Evolutionary conservation across 2,888 invertebrate species (phyloP), one percentile per base, ranked within the genome.

Genomic region (Mimas tiliae): DNA sequence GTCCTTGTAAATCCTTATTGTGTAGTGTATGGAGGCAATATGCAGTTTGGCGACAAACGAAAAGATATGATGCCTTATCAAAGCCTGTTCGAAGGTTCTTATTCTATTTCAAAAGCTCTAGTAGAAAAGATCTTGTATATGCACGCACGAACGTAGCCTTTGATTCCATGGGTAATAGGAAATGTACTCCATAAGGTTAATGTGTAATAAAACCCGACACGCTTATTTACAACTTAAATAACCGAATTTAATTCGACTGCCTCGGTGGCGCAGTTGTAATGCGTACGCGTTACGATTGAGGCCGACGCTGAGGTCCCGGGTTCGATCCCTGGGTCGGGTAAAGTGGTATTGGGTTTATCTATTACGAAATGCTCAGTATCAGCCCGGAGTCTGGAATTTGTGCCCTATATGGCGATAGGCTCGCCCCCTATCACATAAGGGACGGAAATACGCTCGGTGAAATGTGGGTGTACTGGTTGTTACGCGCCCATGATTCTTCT

Each of bases 1-100:
- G 58, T 63, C 53, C 53, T 63, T 64, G 55, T 64, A 67, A 67
- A 67, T 58, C 64, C 64, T 67, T 63, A 64, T 67, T 52, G 51
- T 58, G 12, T 50, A 34, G 34, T 53, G 51, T 42, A 42, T 48
- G 64, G 58, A 67, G 51, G 51, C 63, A 64, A 67, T 64, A 67
- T 58, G 67, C 64, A 64, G 55, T 64, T 67, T 62, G 55, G 16
- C 19, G 50, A 53, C 34, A 55, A 48, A 27, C 33, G 51, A 62
- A 58, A 50, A 55, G 47, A 47, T 51, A 27, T 51, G 62, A 21
- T 16, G 58, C 38, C 33, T 50, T 58, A 21, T 65, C 52, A n/a
- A 19, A 19, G 19, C 33, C 45, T 53, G 33, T 53, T 27, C 9
- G 47, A 48, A 21, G 19, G 21, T 6, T 27, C 53, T 33, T 27